phyloP scores from a whole-genome alignment of 2,113 vertebrate genomes.

The Clarias gariepinus region DNA sequence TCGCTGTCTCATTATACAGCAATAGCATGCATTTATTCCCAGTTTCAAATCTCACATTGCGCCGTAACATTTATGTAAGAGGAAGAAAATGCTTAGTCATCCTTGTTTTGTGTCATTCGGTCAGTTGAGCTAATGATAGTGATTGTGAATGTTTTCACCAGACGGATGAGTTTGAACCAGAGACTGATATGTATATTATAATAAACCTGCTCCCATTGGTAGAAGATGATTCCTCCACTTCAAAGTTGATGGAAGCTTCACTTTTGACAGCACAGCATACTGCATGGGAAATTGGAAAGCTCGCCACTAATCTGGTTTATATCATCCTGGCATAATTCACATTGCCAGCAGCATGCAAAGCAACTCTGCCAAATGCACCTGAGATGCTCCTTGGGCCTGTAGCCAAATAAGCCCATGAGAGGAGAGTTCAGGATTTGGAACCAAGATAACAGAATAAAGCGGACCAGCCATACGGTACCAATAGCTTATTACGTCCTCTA shows the following conservation, averaged over 20 bases:
- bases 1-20: conserved; percentile 26
- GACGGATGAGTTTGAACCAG: conserved; percentile 50
- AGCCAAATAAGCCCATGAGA: background rate
- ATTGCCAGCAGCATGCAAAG: background rate
- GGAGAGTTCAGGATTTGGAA: background rate
- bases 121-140: conserved; percentile 59
- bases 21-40: conserved; percentile 13
- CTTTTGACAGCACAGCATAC: background rate
- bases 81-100: conserved; percentile 52
- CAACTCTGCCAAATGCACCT: background rate
- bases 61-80: conserved; percentile 28
- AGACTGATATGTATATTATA: background rate
- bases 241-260: background rate
- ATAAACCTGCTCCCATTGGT: background rate
- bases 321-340: background rate
- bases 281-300: background rate
- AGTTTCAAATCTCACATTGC: conserved; percentile 5
- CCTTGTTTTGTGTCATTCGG: conserved; percentile 55
- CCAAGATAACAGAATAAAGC: background rate
- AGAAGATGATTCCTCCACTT: background rate
- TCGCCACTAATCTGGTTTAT: background rate
- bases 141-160: conserved; percentile 63
- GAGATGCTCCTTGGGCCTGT: background rate
- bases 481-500: background rate
- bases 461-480: background rate